Conservation (phyloP, 2,888 invertebrate species). For the Trachelus tabidus region DNA sequence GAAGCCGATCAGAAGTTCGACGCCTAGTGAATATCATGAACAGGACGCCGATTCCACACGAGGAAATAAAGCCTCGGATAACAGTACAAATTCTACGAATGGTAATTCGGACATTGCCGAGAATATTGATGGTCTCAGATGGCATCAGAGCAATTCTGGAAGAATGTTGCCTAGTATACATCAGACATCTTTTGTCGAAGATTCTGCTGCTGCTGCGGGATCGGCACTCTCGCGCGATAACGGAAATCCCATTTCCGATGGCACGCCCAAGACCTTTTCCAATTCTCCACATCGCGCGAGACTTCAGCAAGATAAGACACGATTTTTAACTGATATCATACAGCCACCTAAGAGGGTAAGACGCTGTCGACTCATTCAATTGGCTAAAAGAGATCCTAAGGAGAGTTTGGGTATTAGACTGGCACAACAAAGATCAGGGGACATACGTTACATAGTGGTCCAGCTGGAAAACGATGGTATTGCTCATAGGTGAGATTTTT, state of each 20-base stretch:
- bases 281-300: conserved; percentile 51
- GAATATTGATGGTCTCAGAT: conserved; percentile 53
- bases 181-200: conserved; percentile 40
- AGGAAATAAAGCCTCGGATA: neutral
- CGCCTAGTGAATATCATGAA: conserved; percentile 48
- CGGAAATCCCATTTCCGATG: neutral
- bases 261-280: neutral
- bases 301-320: conserved; percentile 60
- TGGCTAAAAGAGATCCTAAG: conserved; percentile 74
- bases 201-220: conserved; percentile 26
- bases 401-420: conserved; percentile 80
- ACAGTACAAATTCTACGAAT: neutral
- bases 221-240: neutral
- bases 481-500: conserved; percentile 65
- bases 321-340: conserved; percentile 59
- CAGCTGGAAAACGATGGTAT: conserved; percentile 68
- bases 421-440: conserved; percentile 70
- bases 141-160: conserved; percentile 59
- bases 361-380: conserved; percentile 74
- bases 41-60: conserved; percentile 29
- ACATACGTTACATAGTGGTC: conserved; percentile 61
- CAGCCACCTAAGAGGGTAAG: conserved; percentile 61
- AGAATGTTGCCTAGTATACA: conserved; percentile 59
- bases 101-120: conserved; percentile 32
- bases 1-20: conserved; percentile 65